These are phyloP conservation scores for Pogonus chalceus DNA, from an alignment of 1,140 invertebrate genomes.

Conservation along the genomic window DNA sequence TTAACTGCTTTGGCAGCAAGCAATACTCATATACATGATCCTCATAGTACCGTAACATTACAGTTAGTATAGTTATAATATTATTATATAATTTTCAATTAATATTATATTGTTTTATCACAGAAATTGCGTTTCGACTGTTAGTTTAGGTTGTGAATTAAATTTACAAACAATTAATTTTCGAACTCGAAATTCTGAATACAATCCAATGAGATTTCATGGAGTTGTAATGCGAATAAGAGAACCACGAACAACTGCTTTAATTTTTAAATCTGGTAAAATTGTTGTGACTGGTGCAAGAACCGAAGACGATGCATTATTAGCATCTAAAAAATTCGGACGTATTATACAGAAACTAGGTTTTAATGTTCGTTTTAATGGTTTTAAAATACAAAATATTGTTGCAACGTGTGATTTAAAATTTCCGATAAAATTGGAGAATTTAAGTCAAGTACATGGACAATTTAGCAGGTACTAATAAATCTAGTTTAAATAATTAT, in stretches of 20 bases:
- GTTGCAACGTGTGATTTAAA: slow-evolving; percentile 96
- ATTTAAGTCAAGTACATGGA: slow-evolving; percentile 84
- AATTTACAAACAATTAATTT: slow-evolving; percentile 88
- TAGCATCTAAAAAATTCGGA: slow-evolving; percentile 95
- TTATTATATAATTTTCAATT: background rate
- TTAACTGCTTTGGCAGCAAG: slow-evolving; percentile 27
- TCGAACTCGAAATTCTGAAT: slow-evolving; percentile 96
- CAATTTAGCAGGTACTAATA: slow-evolving; percentile 77
- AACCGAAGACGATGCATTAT: slow-evolving; percentile 85
- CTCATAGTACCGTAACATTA: slow-evolving; percentile 28
- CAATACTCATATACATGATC: slow-evolving; percentile 26
- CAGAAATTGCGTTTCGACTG: slow-evolving; percentile 92
- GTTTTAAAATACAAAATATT: slow-evolving; percentile 99
- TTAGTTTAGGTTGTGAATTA: slow-evolving; percentile 79
- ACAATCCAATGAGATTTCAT: slow-evolving; percentile 95
- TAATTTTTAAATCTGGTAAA: slow-evolving; percentile 98
- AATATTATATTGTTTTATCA: slow-evolving; percentile 20
- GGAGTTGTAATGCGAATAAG: slow-evolving; percentile 97
- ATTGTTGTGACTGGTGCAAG: slow-evolving; percentile 97
- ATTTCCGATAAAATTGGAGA: slow-evolving; percentile 95
- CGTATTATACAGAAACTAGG: slow-evolving; percentile 96
- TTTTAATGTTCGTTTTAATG: slow-evolving; percentile 89
- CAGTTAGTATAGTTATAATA: slow-evolving; percentile 23
- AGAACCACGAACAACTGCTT: slow-evolving; percentile 90
- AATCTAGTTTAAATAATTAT: slow-evolving; percentile 30